phyloP scores from a whole-genome alignment of 1,140 invertebrate species.

The Oncopodura yosiiana region DNA sequence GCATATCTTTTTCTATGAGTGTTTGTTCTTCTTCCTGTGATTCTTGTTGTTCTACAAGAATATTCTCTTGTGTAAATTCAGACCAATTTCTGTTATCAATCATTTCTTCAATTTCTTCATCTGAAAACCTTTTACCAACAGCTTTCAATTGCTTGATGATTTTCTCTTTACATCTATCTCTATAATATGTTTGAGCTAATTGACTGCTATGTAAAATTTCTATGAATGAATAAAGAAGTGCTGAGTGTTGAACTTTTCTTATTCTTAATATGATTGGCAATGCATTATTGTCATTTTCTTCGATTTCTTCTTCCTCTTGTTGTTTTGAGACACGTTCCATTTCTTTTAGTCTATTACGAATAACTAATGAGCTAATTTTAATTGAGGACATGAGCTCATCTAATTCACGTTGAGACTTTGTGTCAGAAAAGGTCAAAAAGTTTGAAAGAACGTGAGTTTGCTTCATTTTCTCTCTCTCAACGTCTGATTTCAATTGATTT shows the following conservation, averaged over 20 bases:
- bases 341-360: constrained; percentile 51
- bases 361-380: constrained; percentile 52
- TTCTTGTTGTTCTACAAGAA: too few relatives aligned
- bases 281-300: background rate
- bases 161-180: constrained; percentile 53
- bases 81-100: constrained; percentile 55
- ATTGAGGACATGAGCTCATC: constrained; percentile 53
- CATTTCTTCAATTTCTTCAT: constrained; percentile 59
- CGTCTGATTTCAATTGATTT: too few relatives aligned
- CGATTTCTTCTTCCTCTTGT: constrained; percentile 51
- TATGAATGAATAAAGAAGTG: constrained; percentile 50
- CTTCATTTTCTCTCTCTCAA: too few relatives aligned
- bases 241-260: constrained; percentile 53
- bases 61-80: constrained; percentile 59
- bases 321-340: too few relatives aligned
- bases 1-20: constrained; percentile 68
- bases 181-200: constrained; percentile 52
- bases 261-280: constrained; percentile 52
- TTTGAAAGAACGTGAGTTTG: too few relatives aligned
- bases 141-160: constrained; percentile 55
- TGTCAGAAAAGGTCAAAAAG: too few relatives aligned
- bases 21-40: constrained; percentile 67
- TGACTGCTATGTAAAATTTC: constrained; percentile 58
- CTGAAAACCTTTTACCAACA: constrained; percentile 47
- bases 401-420: too few relatives aligned